Evolutionary conservation across 1,140 invertebrate genomes (phyloP), one percentile per base, ranked within the genome.

Genomic region (Dinothrombium tinctorium): DNA sequence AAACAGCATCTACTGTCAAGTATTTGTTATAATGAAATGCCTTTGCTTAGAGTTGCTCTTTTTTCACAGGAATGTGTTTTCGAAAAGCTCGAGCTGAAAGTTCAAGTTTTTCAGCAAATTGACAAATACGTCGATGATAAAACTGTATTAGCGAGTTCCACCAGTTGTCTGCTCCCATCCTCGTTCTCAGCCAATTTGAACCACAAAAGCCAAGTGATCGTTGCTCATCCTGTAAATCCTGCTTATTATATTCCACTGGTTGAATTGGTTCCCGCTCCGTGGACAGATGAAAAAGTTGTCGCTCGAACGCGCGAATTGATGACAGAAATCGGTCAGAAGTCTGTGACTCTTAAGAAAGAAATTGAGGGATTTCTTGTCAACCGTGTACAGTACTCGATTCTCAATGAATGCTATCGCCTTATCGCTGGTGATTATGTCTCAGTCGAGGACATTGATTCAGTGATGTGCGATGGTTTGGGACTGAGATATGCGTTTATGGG

Each of bases 191-290:
- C 78, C 37, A 66, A 70, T 33, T 56, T 90, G 32, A 74, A 72
- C 53, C 73, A 89, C 52, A 72, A 69, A 49, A 62, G 67, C 6
- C 74, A 82, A 59, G 56, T 69, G 43, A 64, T 76, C 33, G 73
- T 89, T 26, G 78, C 80, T 6, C 87, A 95, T 62, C 87, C 87
- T 24, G 83, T 92, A 1, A 95, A 95, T 61, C 89, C 89, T 33
- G 87, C 87, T 0, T 92, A 94, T 54, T 94, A 86, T 56, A 74
- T 90, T 7, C 84, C 83, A 0, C 59, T 94, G 23, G 80, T 92
- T 2, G 89, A 95, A 64, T 66, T 95, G 28, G 79, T 94, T 2
- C 87, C 87, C 2, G 78, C 83, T 1, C 77, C 83, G 4, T 90
- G 79, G 79, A 69, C 67, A 2, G 66, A 72, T 25, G 63, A 69